Evolutionary conservation across 1,140 invertebrate genomes (phyloP), one percentile per base, ranked within the genome.

Genomic region (Sitodiplosis mosellana): DNA sequence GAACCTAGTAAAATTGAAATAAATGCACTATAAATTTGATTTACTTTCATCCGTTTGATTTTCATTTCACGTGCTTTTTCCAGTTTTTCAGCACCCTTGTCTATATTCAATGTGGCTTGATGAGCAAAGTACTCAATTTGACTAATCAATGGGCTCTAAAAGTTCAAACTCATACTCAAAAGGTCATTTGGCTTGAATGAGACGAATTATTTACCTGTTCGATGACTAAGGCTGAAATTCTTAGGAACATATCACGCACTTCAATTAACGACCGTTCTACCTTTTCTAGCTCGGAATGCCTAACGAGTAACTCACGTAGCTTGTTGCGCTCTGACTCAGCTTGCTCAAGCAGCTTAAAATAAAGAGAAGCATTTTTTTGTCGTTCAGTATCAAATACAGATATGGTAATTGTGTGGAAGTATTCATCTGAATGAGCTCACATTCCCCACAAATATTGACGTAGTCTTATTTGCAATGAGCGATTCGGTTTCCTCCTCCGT

Each of bases 361-460:
- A 2, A 27, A 45, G 12, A n/a, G 11, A 14, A 11, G 12, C 14
- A n/a, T 33, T n/a, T 7, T 6, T 18, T 42, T 5, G 19, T 12
- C 14, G 14, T 8, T 34, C 33, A 14, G 7, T 8, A 34, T 8
- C 14, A 34, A 34, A 34, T 34, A 34, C 7, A 34, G 14, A 10
- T 36, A 10, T 10, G 8, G 8, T 36, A n/a, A 36, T 8, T 36
- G 8, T 36, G n/a, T 36, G 8, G 34, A 8, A 10, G n/a, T 36
- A 10, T n/a, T 8, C 11, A 41, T n/a, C 3, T 6, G 19, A 14
- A 21, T 12, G 3, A 14, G 52, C 59, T 59, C 43, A 64, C 61
- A 60, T 64, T 64, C 17, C 58, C 61, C 27, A 63, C 60, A 55
- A 64, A 64, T 22, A 64, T 53, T 40, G 59, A 62, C 10, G 61